Conservation (phyloP, 2,797 vertebrate genomes). For the Megalops cyprinoides region DNA sequence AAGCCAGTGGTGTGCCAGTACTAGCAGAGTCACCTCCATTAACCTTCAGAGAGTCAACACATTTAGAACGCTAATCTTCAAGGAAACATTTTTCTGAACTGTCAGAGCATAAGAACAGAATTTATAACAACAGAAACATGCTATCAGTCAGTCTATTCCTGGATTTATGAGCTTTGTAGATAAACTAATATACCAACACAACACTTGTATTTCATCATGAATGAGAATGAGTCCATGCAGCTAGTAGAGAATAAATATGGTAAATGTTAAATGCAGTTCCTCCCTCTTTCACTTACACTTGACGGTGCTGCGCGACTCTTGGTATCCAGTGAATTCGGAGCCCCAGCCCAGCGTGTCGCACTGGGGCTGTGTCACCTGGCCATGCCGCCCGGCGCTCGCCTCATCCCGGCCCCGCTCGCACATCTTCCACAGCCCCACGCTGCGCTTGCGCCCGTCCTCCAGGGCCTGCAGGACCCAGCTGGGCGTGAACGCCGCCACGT, state of each 20-base stretch:
- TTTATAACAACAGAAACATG: background rate
- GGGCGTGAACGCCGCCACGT: slow-evolving; percentile 90
- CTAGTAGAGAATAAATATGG: too few species aligned
- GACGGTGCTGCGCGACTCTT: slow-evolving; percentile 93
- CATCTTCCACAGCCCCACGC: slow-evolving; percentile 93
- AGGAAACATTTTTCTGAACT: background rate
- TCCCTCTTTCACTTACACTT: slow-evolving; percentile 84
- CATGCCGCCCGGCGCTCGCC: slow-evolving; percentile 57
- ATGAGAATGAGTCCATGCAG: too few species aligned
- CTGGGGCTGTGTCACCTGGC: slow-evolving; percentile 61
- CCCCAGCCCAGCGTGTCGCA: slow-evolving; percentile 90
- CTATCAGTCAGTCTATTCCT: background rate
- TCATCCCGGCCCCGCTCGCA: slow-evolving; percentile 79
- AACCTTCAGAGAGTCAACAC: too few species aligned
- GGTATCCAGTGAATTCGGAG: slow-evolving; percentile 86
- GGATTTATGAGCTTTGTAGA: too few species aligned
- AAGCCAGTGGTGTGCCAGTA: background rate
- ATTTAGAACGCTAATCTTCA: too few species aligned
- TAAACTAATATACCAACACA: background rate
- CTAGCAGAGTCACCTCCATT: too few species aligned
- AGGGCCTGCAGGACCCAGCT: slow-evolving; percentile 93
- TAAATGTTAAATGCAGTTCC: background rate
- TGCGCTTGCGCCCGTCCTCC: slow-evolving; percentile 90
- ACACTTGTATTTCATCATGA: too few species aligned
- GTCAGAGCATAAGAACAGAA: background rate